Evolutionary conservation across 2,113 vertebrate genomes (phyloP), one percentile per base, ranked within the genome.

Genomic region (Antechinus stuartii): DNA sequence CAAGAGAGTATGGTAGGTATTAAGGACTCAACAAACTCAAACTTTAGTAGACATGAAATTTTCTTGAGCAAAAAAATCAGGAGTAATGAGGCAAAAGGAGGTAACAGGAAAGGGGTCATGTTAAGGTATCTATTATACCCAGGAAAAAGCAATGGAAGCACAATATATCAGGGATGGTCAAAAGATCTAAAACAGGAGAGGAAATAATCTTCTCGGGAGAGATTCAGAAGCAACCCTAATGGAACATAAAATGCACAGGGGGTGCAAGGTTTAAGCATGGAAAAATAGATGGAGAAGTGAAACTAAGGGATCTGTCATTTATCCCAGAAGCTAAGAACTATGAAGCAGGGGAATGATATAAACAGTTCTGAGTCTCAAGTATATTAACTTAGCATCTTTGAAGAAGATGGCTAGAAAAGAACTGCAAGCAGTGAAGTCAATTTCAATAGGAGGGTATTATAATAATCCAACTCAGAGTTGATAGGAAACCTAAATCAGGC

Each of bases 361-460:
- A 89, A 68, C n/a, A 35, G 23, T 56, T 49, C 91, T 92, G 25
- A 9, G 91, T 92, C 94, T 94, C 7, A 26, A 90, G 54, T 92
- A 25, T 42, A 84, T 61, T 47, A 68, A 26, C 22, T 23, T 23
- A 7, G 12, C 52, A 54, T 42, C 95, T 84, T 30, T 90, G 49
- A 11, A 50, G 54, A 54, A 93, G 68, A 54, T 1, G 49, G 11
- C 8, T 89, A 55, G 2, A 76, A 76, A 16, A 42, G 68, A 84
- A 7, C 19, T 8, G 68, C 19, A n/a, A 42, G 7, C 35, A 2
- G 6, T 2, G 6, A 84, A n/a, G 35, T 76, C 35, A 76, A 23
- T 42, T 19, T 23, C n/a, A 23, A 84, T 42, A 84, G 35, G 68
- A 84, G 35, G 19, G 14, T 2, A 84, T 42, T 42, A n/a, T 22